These are phyloP conservation scores for Pteropus rufus DNA, from an alignment of 2,797 vertebrate genomes.

Conservation along the genomic window DNA sequence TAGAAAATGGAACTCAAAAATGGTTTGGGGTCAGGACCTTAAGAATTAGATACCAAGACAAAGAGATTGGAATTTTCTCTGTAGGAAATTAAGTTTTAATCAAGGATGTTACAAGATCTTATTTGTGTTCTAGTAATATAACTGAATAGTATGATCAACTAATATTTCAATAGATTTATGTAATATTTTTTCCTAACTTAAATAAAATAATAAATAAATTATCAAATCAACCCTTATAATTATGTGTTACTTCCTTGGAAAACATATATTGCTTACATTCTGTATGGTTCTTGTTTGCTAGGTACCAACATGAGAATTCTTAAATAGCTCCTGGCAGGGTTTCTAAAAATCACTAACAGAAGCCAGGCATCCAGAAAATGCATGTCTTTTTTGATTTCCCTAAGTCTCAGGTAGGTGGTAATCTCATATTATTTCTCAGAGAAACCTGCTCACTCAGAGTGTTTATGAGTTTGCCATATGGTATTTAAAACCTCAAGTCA, in stretches of 20 bases:
- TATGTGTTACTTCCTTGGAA: not conserved
- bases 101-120: not conserved
- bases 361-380: conserved; percentile 54
- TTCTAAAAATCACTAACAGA: conserved; percentile 56
- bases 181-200: not conserved
- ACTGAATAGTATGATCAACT: not conserved
- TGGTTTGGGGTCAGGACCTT: not conserved
- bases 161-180: not conserved
- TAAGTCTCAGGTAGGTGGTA: conserved; percentile 71
- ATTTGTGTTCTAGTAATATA: not conserved
- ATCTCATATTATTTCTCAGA: conserved; percentile 65
- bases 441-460: conserved; percentile 71
- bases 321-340: conserved; percentile 50
- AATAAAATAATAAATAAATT: not conserved
- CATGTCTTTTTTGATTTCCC: conserved; percentile 47
- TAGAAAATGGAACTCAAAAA: not conserved
- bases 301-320: conserved; percentile 1
- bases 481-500: conserved; percentile 76
- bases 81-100: not conserved
- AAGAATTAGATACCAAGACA: conserved; percentile 26
- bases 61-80: not conserved
- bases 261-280: not conserved
- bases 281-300: not conserved
- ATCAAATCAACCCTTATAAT: not conserved
- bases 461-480: conserved; percentile 66